Evolutionary conservation across 2,113 vertebrate species (phyloP).

Genomic region (Paradoxurus hermaphroditus): DNA sequence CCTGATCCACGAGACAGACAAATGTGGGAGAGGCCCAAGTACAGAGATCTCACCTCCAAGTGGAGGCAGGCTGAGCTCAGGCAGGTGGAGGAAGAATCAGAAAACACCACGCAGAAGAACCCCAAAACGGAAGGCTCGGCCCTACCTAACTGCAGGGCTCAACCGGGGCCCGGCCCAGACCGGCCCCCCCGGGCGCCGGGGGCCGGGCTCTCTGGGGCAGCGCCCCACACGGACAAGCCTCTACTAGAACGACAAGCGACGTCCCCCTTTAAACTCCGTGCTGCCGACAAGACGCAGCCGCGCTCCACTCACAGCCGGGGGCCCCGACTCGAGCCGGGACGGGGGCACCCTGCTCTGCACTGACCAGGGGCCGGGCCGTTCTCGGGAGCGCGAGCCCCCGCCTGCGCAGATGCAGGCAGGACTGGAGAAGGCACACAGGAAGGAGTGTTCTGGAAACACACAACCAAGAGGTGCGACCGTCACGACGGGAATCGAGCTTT

Average conservation of each 20-base stretch:
- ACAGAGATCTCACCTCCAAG: neutral
- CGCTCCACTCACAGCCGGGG: neutral
- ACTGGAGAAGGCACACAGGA: fast-evolving
- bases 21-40: neutral
- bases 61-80: neutral
- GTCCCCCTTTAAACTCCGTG: neutral
- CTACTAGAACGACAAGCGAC: fast-evolving
- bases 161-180: neutral
- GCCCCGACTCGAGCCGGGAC: neutral
- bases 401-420: fast-evolving
- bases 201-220: too few relatives aligned
- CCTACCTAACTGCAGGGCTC: fast-evolving
- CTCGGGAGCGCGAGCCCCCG: neutral
- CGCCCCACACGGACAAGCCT: neutral
- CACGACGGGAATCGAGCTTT: fast-evolving
- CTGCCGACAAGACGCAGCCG: fast-evolving
- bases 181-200: neutral
- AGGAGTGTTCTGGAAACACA: neutral
- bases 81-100: neutral
- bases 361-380: fast-evolving
- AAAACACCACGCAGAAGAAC: neutral
- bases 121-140: neutral
- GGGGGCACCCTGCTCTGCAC: neutral
- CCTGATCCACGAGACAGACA: neutral
- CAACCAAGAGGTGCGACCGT: fast-evolving